Percentiles rank a stretch among this genome's conserved stretches.
These are phyloP conservation scores for Sarotherodon lohbergeri DNA, from an alignment of 2,113 vertebrate genomes.

Conservation along the genomic window DNA sequence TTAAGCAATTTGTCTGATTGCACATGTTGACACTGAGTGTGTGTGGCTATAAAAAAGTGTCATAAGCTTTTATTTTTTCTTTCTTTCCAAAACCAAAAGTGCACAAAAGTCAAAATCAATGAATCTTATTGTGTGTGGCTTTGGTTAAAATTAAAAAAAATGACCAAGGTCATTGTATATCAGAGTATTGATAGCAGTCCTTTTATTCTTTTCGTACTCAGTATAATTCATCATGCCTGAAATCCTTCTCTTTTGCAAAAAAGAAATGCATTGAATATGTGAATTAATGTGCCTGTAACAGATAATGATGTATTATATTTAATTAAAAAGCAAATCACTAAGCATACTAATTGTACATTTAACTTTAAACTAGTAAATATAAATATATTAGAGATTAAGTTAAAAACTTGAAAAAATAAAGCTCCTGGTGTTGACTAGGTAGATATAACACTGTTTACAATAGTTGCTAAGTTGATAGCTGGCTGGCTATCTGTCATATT, in stretches of 20 bases:
- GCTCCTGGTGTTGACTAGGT: neutral
- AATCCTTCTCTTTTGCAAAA: neutral
- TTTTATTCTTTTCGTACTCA: neutral
- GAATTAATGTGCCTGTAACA: neutral
- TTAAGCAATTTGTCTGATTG: neutral
- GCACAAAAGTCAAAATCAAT: neutral
- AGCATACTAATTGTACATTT: neutral
- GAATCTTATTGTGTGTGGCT: neutral
- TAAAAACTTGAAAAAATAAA: neutral
- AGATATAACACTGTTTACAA: neutral
- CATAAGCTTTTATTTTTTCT: neutral
- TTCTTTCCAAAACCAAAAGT: neutral
- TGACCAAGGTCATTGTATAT: neutral
- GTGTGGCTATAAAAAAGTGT: neutral
- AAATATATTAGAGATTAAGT: neutral
- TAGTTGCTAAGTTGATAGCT: neutral
- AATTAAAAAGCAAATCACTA: neutral
- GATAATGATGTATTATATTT: neutral
- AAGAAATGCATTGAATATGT: neutral
- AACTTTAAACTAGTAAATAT: neutral
- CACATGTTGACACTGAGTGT: neutral
- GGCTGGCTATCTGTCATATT: neutral
- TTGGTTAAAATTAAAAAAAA: neutral
- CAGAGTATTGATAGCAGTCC: neutral
- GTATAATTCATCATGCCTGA: neutral